phyloP scores from a whole-genome alignment of 2,888 invertebrate genomes.

The Pseudoips prasinana region DNA sequence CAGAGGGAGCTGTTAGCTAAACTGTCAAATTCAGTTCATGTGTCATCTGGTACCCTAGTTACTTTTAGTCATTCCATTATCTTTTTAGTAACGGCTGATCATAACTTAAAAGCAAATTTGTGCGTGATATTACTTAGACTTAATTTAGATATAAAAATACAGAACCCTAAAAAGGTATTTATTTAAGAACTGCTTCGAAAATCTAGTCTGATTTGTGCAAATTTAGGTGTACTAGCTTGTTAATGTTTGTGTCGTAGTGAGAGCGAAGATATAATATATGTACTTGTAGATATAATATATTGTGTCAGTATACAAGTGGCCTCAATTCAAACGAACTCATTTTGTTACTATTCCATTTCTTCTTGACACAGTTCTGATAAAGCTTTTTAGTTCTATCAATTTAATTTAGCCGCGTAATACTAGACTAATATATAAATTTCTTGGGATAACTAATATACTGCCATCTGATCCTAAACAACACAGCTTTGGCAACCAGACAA shows the following conservation, averaged over 20 bases:
- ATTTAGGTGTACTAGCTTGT: conserved; percentile 29
- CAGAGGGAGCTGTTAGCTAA: not conserved
- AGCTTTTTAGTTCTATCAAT: no score
- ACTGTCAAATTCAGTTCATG: conserved; percentile 14
- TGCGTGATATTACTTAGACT: conserved; percentile 67
- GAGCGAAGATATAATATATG: conserved; percentile 15
- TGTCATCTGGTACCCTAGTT: conserved; percentile 27
- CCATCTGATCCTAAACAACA: no score
- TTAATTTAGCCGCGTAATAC: no score
- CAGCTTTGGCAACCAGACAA: no score
- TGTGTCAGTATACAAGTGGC: no score
- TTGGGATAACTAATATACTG: no score
- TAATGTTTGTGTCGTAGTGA: conserved; percentile 15
- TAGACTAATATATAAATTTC: no score
- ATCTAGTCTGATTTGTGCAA: conserved; percentile 64
- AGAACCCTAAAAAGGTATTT: conserved; percentile 44
- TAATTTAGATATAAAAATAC: conserved; percentile 51
- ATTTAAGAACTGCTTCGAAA: conserved; percentile 55
- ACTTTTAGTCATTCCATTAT: conserved; percentile 36
- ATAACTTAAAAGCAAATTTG: conserved; percentile 42
- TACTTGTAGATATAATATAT: no score
- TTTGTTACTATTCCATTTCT: no score
- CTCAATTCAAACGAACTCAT: no score
- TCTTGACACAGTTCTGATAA: no score
- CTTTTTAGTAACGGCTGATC: conserved; percentile 26